Conservation (phyloP, 2,113 vertebrate genomes). For the Myotis davidii region DNA sequence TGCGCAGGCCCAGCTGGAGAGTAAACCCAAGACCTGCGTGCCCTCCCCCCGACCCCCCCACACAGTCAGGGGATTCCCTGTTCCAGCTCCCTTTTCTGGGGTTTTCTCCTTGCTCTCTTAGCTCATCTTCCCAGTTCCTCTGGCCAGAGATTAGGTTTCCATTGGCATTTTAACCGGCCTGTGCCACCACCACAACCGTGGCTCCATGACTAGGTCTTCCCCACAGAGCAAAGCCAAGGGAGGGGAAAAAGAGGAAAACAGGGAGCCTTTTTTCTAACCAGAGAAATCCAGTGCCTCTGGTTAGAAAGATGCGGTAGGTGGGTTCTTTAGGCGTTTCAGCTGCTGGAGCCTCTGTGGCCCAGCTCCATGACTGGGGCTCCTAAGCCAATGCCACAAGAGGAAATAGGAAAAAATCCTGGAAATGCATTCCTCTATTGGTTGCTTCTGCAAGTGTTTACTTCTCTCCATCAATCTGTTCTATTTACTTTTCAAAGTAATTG, state of each 20-base stretch:
- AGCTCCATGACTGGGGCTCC: neutral
- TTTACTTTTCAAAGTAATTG: neutral
- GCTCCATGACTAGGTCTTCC: neutral
- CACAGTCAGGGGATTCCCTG: neutral
- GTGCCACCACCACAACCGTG: neutral
- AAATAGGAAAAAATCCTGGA: neutral
- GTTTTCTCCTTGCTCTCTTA: neutral
- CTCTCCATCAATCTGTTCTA: too few species aligned
- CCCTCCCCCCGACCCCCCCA: too few species aligned
- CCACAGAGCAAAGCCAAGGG: neutral
- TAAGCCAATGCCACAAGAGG: neutral
- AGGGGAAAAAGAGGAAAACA: neutral
- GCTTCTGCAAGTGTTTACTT: neutral
- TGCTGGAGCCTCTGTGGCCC: neutral
- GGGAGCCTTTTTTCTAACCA: neutral
- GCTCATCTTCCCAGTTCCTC: neutral
- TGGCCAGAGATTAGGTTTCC: neutral
- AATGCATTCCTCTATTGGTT: fast-evolving
- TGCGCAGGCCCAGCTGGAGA: neutral
- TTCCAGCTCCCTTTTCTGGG: neutral
- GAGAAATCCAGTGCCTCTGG: neutral
- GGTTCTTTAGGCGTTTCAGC: neutral
- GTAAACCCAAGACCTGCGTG: neutral
- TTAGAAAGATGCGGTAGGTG: neutral
- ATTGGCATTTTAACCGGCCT: neutral